Evolutionary conservation across 35 echinoderm and acorn worm genomes (phyloP).

Genomic region (Apostichopus japonicus): DNA sequence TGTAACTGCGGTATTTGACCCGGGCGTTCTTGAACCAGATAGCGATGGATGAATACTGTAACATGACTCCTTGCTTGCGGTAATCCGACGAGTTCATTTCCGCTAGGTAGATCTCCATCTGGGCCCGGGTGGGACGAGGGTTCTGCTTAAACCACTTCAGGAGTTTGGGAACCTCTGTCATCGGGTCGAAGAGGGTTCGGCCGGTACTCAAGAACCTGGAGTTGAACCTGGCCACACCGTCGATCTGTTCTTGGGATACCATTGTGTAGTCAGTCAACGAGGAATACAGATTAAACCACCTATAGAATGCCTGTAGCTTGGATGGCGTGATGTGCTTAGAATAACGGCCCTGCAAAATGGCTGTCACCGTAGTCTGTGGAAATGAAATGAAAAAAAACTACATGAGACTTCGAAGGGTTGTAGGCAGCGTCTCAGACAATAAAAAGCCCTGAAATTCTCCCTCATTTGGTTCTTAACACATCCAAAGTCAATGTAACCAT

Average conservation of each 20-base stretch:
- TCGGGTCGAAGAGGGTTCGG: slow-evolving; percentile 87
- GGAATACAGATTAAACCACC: slow-evolving; percentile 95
- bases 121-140: slow-evolving; percentile 80
- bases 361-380: slow-evolving; percentile 69
- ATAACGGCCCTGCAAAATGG: slow-evolving; percentile 85
- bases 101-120: slow-evolving; percentile 86
- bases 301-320: slow-evolving; percentile 90
- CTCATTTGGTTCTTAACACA: too few species aligned
- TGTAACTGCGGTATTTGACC: slow-evolving; percentile 76
- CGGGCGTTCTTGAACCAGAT: slow-evolving; percentile 99
- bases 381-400: background rate
- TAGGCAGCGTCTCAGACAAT: too few species aligned
- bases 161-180: slow-evolving; percentile 81
- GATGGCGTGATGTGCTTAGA: slow-evolving; percentile 76
- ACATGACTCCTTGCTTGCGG: slow-evolving; percentile 73
- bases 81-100: slow-evolving; percentile 87
- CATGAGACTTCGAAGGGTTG: too few species aligned
- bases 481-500: too few species aligned
- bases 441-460: too few species aligned
- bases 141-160: slow-evolving; percentile 87
- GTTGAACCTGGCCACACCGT: slow-evolving; percentile 47
- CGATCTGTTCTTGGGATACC: slow-evolving; percentile 77
- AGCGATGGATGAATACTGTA: slow-evolving; percentile 94
- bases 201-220: slow-evolving; percentile 63
- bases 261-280: slow-evolving; percentile 86